Conservation (phyloP, 1,140 invertebrate species). For the Drosophila parabipectinata region DNA sequence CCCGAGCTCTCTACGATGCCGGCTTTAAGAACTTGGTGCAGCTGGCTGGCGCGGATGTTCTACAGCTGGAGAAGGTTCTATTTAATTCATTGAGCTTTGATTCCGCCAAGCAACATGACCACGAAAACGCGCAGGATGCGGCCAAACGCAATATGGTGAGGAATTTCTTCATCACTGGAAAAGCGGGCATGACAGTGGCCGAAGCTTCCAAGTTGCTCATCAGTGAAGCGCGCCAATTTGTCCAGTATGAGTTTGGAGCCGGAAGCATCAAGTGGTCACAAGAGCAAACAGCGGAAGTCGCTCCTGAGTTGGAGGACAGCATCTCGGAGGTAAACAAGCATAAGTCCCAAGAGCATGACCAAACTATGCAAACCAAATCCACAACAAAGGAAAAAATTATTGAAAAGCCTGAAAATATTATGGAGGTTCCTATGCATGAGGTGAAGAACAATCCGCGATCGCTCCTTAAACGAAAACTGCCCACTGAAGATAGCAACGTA, state of each 20-base stretch:
- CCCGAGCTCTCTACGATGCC: slow-evolving; percentile 92
- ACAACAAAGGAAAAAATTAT: slow-evolving; percentile 21
- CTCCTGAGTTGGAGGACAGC: background rate
- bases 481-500: background rate
- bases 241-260: slow-evolving; percentile 87
- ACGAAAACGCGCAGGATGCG: slow-evolving; percentile 88
- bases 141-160: slow-evolving; percentile 88
- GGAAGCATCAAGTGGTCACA: slow-evolving; percentile 86
- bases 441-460: background rate
- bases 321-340: slow-evolving; percentile 22
- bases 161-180: slow-evolving; percentile 93
- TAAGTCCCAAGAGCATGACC: slow-evolving; percentile 50
- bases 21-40: slow-evolving; percentile 92
- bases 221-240: slow-evolving; percentile 90
- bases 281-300: background rate
- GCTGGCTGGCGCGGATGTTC: slow-evolving; percentile 89
- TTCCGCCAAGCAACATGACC: slow-evolving; percentile 90
- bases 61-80: slow-evolving; percentile 91
- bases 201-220: slow-evolving; percentile 93
- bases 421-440: background rate
- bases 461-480: background rate
- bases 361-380: background rate
- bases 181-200: slow-evolving; percentile 90
- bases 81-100: slow-evolving; percentile 92
- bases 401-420: background rate